phyloP scores from a whole-genome alignment of 2,113 vertebrate genomes.

The Tetraodon nigroviridis region DNA sequence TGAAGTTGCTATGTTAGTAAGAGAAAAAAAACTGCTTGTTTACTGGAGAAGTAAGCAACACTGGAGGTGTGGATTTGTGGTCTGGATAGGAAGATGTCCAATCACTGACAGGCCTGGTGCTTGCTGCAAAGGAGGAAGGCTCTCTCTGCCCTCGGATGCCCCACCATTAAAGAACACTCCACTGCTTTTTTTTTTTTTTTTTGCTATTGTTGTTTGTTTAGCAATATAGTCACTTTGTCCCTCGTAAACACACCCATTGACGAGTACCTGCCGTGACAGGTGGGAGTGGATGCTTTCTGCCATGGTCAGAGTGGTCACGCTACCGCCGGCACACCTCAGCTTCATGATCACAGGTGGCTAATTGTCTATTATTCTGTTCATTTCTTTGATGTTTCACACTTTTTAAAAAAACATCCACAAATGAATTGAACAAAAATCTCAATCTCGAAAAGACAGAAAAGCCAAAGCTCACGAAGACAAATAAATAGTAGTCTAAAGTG shows the following conservation, averaged over 20 bases:
- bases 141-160: constrained; percentile 52
- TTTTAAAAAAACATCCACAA: constrained; percentile 81
- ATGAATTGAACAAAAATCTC: constrained; percentile 68
- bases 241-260: constrained; percentile 55
- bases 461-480: constrained; percentile 87
- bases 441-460: constrained; percentile 66
- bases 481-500: constrained; percentile 65
- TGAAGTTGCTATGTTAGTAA: constrained; percentile 52
- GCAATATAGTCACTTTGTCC: constrained; percentile 55
- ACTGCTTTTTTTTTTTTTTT: constrained; percentile 37
- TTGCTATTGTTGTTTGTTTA: constrained; percentile 28
- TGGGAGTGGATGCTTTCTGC: constrained; percentile 33
- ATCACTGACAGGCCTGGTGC: constrained; percentile 36
- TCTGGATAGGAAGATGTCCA: constrained; percentile 40
- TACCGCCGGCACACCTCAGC: constrained; percentile 62
- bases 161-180: constrained; percentile 64
- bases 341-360: constrained; percentile 80
- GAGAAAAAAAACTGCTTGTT: constrained; percentile 57
- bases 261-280: constrained; percentile 34
- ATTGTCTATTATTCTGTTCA: constrained; percentile 83
- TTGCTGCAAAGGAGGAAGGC: constrained; percentile 43
- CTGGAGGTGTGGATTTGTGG: constrained; percentile 35
- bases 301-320: constrained; percentile 52
- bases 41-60: constrained; percentile 43
- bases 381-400: constrained; percentile 87